These are phyloP conservation scores for Bombus difficillimus DNA, from an alignment of 1,140 invertebrate species.

Conservation along the genomic window DNA sequence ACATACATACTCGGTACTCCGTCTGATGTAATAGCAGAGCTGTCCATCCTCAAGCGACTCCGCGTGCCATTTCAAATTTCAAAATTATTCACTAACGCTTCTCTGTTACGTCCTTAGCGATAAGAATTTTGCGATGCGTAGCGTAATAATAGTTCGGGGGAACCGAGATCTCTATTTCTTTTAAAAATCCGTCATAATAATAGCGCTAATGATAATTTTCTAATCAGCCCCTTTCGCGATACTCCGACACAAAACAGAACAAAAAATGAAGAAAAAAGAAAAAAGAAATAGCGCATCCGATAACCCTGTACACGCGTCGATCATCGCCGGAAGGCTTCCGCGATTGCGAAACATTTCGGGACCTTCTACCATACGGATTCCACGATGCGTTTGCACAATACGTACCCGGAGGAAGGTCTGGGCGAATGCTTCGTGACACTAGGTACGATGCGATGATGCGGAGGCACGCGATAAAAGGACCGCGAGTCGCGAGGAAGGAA, in stretches of 20 bases:
- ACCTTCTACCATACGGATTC: conserved; percentile 31
- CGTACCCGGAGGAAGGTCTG: conserved; percentile 17
- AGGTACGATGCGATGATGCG: conserved; percentile 18
- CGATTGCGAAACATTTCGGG: conserved; percentile 34
- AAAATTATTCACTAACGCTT: not conserved
- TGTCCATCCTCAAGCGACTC: not conserved
- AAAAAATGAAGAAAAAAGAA: no score
- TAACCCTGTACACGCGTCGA: not conserved
- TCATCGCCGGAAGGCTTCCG: conserved; percentile 26
- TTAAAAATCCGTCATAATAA: not conserved
- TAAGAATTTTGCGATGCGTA: not conserved
- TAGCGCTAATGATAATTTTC: not conserved
- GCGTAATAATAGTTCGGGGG: not conserved
- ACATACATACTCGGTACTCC: no score
- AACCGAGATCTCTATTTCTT: not conserved
- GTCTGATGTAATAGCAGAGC: not conserved
- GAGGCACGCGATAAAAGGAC: conserved; percentile 29
- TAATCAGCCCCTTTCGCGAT: not conserved
- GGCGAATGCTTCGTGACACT: conserved; percentile 27
- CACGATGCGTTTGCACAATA: conserved; percentile 25
- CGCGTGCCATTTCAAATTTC: not conserved
- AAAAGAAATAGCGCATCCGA: not conserved
- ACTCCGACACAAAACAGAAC: not conserved
- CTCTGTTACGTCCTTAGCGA: no score
- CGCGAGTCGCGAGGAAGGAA: conserved; percentile 30